These are phyloP conservation scores for Virgularia gustaviana DNA, from an alignment of 92 coral and sea anemone genomes.

Conservation along the genomic window DNA sequence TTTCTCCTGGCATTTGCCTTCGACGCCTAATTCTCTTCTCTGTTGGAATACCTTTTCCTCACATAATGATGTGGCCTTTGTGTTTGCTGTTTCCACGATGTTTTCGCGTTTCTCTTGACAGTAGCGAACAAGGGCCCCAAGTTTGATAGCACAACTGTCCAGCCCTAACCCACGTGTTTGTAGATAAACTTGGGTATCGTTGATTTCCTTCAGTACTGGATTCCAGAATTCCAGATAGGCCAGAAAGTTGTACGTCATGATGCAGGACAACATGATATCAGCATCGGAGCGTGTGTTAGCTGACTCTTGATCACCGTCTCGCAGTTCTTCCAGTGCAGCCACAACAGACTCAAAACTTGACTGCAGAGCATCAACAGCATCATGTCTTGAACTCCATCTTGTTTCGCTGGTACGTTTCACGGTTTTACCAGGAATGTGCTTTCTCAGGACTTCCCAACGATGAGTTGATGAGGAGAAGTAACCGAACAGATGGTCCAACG, in stretches of 20 bases:
- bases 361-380: not conserved
- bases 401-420: not conserved
- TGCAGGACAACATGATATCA: not conserved
- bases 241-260: not conserved
- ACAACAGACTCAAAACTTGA: not conserved
- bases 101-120: not conserved
- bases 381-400: constrained; percentile 5
- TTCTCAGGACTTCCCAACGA: not conserved
- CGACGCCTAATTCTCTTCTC: no score
- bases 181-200: not conserved
- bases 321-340: not conserved
- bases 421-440: not conserved
- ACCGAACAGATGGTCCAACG: not conserved
- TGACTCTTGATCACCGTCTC: not conserved
- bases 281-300: not conserved
- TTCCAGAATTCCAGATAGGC: not conserved
- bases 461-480: not conserved
- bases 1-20: no score
- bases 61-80: no score
- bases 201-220: constrained; percentile 1
- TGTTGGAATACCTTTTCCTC: no score
- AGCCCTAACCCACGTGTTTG: not conserved
- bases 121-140: not conserved
- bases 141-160: no score
- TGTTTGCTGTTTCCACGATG: not conserved